Base-by-base conservation (phyloP, 2,797 vertebrate genomes). In the Ceryle rudis region DNA sequence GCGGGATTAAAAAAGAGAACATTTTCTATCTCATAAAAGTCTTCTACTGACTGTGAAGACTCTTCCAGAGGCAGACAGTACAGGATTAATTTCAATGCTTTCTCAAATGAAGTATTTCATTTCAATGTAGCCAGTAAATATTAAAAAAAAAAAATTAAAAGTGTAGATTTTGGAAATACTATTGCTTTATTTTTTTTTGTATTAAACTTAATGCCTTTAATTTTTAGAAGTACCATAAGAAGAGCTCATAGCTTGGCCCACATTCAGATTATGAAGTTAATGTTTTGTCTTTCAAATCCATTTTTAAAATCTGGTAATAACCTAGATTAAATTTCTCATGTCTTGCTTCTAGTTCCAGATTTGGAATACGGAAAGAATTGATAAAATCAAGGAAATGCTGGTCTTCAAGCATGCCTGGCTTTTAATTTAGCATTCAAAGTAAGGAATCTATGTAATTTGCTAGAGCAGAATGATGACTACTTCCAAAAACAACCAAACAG, bases 361-460 rank as follows among this genome's bases (percentile, higher is more conserved):
- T 89, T 90, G 70, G 60, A 90, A 89, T 86, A 81, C 31, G 22
- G 70, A 80, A 73, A 91, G 31, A 89, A 83, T n/a, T 37, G 28
- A 86, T 61, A 74, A 95, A 95, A 92, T 83, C 67, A 95, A 89
- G 70, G 70, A 89, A 92, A 87, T 78, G 44, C 33, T 70, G 44
- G 25, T 77, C 70, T 80, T 80, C 18, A 74, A 60, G 74, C 33
- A 64, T 33, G 41, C 47, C 57, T 87, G 49, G 31, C 69, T 92
- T 91, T 90, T 90, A 89, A 77, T 94, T 81, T 91, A 92, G 20
- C 65, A 89, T 58, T 61, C 20, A 51, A n/a, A 74, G 44, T 58
- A 60, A 91, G 52, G 72, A 82, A 79, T 72, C n/a, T 46, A 47
- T 79, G 41, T 72, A 70, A 77, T 77, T 77, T 90, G 55, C 55